Evolutionary conservation across 2,113 vertebrate species (phyloP).

Genomic region (Illadopsis cleaveri): DNA sequence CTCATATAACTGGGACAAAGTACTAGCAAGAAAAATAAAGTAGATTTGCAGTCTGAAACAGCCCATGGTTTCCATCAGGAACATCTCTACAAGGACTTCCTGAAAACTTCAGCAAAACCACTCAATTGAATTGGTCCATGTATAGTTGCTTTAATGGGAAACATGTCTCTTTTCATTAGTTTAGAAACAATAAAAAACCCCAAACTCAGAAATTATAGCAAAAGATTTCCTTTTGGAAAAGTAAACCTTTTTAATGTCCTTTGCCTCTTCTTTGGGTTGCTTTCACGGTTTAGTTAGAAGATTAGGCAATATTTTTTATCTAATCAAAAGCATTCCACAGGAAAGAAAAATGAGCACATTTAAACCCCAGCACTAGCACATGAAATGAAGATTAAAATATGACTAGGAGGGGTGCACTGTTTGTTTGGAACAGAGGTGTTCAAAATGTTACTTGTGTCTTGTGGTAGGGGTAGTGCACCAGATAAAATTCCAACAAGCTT

Average conservation of each 20-base stretch:
- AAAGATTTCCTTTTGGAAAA: neutral
- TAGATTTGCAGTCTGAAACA: neutral
- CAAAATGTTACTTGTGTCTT: neutral
- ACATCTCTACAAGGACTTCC: neutral
- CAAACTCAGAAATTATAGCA: neutral
- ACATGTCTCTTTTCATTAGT: neutral
- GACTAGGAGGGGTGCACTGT: neutral
- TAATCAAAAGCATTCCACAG: neutral
- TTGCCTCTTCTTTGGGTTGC: neutral
- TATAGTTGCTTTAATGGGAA: neutral
- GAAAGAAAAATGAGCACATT: neutral
- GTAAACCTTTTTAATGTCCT: neutral
- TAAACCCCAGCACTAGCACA: neutral
- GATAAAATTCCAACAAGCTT: neutral
- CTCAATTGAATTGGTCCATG: neutral
- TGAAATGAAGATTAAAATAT: neutral
- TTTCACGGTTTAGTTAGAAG: neutral
- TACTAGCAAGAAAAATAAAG: neutral
- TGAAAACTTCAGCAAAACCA: neutral
- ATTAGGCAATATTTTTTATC: neutral
- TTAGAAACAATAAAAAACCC: neutral
- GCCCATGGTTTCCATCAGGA: neutral
- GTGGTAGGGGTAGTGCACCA: neutral
- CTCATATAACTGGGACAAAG: neutral
- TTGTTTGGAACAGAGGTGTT: neutral